phyloP scores from a whole-genome alignment of 2,797 vertebrate genomes.

The Babyrousa celebensis region DNA sequence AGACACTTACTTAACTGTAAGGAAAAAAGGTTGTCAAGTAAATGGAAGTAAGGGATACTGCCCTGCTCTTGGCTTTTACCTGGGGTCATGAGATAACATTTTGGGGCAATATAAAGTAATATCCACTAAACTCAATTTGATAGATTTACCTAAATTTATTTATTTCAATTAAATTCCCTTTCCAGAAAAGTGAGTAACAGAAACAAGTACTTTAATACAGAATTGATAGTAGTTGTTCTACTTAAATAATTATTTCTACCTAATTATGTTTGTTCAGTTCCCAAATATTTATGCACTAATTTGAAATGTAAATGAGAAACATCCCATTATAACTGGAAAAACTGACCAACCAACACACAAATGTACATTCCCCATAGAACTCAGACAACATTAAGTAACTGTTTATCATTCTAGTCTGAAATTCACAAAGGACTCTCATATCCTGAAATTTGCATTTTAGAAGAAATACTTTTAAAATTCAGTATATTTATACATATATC shows the following conservation, averaged over 20 bases:
- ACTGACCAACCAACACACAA: background rate
- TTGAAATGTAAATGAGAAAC: constrained; percentile 18
- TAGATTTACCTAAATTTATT: background rate
- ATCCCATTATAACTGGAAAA: background rate
- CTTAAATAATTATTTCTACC: background rate
- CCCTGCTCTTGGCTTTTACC: background rate
- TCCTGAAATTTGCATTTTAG: constrained; percentile 46
- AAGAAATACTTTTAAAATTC: constrained; percentile 63
- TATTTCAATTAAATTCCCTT: constrained; percentile 26
- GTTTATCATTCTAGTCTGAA: background rate
- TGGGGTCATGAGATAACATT: too few species aligned
- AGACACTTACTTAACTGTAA: background rate
- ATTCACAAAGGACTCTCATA: constrained; percentile 26
- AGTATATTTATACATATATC: background rate
- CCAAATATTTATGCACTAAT: background rate
- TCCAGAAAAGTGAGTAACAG: background rate
- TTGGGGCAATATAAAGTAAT: background rate
- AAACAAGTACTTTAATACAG: background rate
- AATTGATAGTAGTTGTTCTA: background rate
- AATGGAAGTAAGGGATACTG: background rate
- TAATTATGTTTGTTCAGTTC: background rate
- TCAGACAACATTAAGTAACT: background rate
- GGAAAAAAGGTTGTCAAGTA: background rate
- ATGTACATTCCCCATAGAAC: background rate
- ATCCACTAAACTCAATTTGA: background rate